A percentile compares a stretch with the other conserved stretches of the same genome.
Conservation (phyloP, 2,113 vertebrate species). For the Macquaria australasica region DNA sequence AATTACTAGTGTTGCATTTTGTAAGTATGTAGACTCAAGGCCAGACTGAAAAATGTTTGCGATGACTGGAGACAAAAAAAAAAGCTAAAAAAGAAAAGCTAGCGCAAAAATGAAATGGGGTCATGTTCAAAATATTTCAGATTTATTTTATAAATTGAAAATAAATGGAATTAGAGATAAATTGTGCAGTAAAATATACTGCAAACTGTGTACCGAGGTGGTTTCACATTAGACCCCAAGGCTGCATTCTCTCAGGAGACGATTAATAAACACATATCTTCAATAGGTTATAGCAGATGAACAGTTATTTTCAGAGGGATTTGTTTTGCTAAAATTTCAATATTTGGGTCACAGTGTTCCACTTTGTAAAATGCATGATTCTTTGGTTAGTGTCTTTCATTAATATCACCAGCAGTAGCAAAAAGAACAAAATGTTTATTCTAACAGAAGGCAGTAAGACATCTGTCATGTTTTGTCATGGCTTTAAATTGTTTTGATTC, state of each 20-base stretch:
- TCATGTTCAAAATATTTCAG: background rate
- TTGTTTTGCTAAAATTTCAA: slow-evolving; percentile 8
- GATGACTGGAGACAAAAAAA: background rate
- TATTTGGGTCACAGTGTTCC: background rate
- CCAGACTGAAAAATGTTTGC: background rate
- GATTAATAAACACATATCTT: background rate
- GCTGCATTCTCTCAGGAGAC: background rate
- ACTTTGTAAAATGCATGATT: background rate
- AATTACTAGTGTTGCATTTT: slow-evolving; percentile 23
- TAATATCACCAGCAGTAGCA: background rate
- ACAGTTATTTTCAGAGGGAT: background rate
- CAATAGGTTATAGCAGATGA: background rate
- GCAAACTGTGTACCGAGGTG: no score
- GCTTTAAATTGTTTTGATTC: background rate
- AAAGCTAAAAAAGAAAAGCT: background rate
- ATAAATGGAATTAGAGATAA: background rate
- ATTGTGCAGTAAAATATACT: background rate
- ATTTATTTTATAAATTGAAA: background rate
- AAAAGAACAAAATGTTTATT: background rate
- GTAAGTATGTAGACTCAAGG: background rate
- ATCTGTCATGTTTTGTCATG: background rate
- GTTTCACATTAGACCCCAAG: background rate
- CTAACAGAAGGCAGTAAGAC: background rate
- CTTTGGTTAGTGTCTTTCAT: background rate
- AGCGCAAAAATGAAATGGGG: background rate